Evolutionary conservation across 2,888 invertebrate genomes (phyloP).

Genomic region (Crepidodera aurea): DNA sequence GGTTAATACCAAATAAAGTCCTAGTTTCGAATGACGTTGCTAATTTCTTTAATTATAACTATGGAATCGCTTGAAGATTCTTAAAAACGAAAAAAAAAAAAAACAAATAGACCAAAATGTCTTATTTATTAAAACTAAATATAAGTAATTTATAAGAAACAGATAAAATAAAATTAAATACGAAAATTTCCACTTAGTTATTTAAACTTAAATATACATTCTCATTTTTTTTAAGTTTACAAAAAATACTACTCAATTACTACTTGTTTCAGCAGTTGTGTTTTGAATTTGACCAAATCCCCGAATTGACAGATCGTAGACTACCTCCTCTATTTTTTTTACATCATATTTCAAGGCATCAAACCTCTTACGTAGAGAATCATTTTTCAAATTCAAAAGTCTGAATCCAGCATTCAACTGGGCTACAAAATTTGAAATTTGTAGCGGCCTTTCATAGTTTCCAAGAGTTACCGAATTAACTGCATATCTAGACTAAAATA

Average conservation of each 20-base stretch:
- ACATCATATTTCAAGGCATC: constrained; percentile 91
- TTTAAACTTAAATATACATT: no score
- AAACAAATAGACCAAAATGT: no score
- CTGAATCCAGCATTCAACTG: constrained; percentile 91
- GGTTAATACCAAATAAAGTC: no score
- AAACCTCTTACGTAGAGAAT: constrained; percentile 83
- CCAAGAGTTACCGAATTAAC: constrained; percentile 87
- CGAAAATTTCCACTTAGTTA: no score
- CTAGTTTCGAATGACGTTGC: no score
- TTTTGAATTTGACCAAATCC: constrained; percentile 68
- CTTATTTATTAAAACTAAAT: no score
- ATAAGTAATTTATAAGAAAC: no score
- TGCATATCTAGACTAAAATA: constrained; percentile 74
- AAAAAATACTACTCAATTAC: not conserved
- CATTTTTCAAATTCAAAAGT: constrained; percentile 89
- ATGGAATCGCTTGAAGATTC: no score
- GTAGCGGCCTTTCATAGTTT: constrained; percentile 80
- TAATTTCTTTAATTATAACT: no score
- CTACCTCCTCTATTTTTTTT: constrained; percentile 93
- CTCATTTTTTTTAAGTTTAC: no score
- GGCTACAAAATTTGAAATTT: constrained; percentile 85
- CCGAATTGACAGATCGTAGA: constrained; percentile 85
- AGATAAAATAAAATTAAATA: no score
- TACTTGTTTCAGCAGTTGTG: not conserved
- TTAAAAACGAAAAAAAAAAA: no score